Conservation (phyloP, 2,888 invertebrate genomes). For the Andrena haemorrhoa region DNA sequence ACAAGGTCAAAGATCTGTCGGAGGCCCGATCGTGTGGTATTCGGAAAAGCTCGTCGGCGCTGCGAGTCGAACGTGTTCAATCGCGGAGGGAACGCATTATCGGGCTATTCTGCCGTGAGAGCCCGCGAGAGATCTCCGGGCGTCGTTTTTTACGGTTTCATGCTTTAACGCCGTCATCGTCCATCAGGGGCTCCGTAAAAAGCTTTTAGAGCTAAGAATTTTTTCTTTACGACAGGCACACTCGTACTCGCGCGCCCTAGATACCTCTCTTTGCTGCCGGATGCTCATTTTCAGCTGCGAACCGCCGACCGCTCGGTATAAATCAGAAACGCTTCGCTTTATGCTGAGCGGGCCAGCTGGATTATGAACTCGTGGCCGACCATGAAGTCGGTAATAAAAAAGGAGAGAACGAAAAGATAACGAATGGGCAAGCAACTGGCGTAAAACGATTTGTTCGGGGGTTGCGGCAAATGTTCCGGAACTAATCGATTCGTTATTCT, state of each 20-base stretch:
- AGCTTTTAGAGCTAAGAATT: constrained; percentile 61
- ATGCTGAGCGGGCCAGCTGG: constrained; percentile 21
- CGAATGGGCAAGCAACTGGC: not conserved
- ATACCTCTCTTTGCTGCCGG: constrained; percentile 53
- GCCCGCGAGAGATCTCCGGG: not conserved
- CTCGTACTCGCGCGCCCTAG: constrained; percentile 42
- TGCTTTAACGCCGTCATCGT: constrained; percentile 11
- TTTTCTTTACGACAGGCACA: constrained; percentile 51
- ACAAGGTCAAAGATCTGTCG: not conserved
- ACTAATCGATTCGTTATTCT: constrained; percentile 11
- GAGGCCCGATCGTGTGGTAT: not conserved
- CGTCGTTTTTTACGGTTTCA: constrained; percentile 24
- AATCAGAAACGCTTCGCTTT: constrained; percentile 53
- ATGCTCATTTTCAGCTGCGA: constrained; percentile 55
- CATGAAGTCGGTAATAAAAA: constrained; percentile 1
- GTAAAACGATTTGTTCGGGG: not conserved
- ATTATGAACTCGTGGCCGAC: constrained; percentile 42
- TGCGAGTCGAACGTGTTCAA: not conserved
- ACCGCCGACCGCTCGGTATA: constrained; percentile 43
- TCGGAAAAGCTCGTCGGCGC: not conserved
- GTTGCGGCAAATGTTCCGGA: not conserved
- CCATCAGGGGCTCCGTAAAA: constrained; percentile 42
- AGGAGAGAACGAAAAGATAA: not conserved
- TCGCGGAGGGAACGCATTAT: not conserved
- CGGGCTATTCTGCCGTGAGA: not conserved